phyloP scores from a whole-genome alignment of 2,888 invertebrate species.

The Maniola hyperantus region DNA sequence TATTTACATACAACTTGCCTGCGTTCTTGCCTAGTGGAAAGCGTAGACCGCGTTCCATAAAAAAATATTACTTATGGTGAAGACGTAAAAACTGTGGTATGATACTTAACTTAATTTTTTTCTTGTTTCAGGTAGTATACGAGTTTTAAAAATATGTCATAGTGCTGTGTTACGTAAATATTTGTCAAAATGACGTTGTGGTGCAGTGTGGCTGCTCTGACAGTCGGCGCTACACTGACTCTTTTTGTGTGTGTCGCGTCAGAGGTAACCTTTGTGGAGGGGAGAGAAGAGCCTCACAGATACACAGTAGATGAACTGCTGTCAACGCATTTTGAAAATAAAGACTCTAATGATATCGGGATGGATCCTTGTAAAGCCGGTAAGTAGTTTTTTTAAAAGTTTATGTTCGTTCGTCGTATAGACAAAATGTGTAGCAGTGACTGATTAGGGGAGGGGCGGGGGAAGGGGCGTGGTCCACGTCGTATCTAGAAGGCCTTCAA shows the following conservation, averaged over 20 bases:
- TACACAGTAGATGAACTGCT: conserved; percentile 88
- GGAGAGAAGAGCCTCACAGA: conserved; percentile 68
- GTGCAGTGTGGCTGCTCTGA: conserved; percentile 54
- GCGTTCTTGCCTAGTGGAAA: no score
- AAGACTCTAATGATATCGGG: conserved; percentile 88
- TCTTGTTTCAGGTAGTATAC: conserved; percentile 66
- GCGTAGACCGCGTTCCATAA: no score
- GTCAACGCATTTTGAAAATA: conserved; percentile 84
- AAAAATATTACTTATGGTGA: no score
- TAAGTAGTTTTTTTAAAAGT: conserved; percentile 68
- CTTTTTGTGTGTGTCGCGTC: conserved; percentile 52
- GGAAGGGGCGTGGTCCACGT: no score
- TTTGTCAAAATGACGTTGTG: conserved; percentile 58
- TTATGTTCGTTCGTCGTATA: no score
- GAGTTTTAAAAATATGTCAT: conserved; percentile 57
- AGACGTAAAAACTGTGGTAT: no score
- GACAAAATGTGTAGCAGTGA: no score
- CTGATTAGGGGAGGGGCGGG: no score
- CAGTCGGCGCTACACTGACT: conserved; percentile 58
- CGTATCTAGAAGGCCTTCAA: no score
- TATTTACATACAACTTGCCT: no score
- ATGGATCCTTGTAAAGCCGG: conserved; percentile 94
- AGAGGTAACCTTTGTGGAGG: conserved; percentile 56
- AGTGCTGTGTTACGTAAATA: conserved; percentile 55
- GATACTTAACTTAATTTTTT: conserved; percentile 9